Evolutionary conservation across 1,140 invertebrate species (phyloP), one percentile per base, ranked within the genome.

Genomic region (Euwallacea fornicatus): DNA sequence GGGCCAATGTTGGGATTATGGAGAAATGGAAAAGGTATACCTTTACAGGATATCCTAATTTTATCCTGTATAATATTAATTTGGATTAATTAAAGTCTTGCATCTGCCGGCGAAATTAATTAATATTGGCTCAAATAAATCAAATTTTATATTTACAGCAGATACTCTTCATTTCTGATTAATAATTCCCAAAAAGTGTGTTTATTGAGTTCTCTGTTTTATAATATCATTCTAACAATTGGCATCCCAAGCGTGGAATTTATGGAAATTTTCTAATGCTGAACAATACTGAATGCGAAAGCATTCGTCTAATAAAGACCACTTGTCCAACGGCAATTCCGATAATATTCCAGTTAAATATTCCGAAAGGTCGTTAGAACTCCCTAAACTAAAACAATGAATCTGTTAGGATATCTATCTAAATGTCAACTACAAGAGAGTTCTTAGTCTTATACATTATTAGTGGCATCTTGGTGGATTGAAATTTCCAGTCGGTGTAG

Each of bases 381-480:
- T 65, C 7, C 7, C 3, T 50, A 47, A 2, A 47, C 33, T 7
- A 50, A 54, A 65, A 65, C 21, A n/a, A n/a, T n/a, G 7, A 85
- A 84, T 0, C 76, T 89, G 71, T 78, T 89, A 13, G 88, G 87
- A 11, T 87, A 88, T 77, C 88, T 86, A 0, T 78, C 84, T 0
- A 85, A 85, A 46, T 90, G 88, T 77, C 83, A 82, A 50, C 80
- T 85, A 54, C 85, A 87, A 56, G 83, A 84, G 10, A 82, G 84
- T 21, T 82, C 85, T 0, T 83, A 86, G 73, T 82, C 86, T 0
- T 91, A 89, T 74, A 88, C 88, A 0, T 81, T 91, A 63, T 85
- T 88, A n/a, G 79, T 91, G 58, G 85, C 87, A n/a, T 91, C 89
- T 77, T 91, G 90, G 89, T 79, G 90, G 44, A 85, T 86, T 21